Percentiles rank a stretch among this genome's conserved stretches.
Conservation (phyloP, 2,888 invertebrate genomes). For the Ophioninae sp. region DNA sequence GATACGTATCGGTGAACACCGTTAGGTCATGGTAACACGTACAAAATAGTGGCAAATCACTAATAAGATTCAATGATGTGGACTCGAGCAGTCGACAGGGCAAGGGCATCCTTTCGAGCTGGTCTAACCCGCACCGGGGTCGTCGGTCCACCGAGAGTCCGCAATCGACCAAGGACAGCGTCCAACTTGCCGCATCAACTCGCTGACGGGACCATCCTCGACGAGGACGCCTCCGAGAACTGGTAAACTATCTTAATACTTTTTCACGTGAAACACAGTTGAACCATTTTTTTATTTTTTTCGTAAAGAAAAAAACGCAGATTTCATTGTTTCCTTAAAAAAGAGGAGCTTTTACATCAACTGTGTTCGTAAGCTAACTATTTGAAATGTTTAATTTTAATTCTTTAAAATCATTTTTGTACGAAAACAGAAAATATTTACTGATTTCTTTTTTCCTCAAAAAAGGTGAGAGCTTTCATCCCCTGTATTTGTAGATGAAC, state of each 20-base stretch:
- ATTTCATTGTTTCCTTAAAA: no score
- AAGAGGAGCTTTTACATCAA: no score
- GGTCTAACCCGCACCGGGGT: slow-evolving; percentile 78
- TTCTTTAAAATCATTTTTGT: no score
- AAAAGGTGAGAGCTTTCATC: no score
- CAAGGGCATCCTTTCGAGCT: slow-evolving; percentile 85
- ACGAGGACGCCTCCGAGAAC: slow-evolving; percentile 83
- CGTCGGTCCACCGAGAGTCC: slow-evolving; percentile 77
- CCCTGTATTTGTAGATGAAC: no score
- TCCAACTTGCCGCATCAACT: slow-evolving; percentile 84
- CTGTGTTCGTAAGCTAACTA: no score
- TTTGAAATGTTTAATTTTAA: no score
- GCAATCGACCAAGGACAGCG: slow-evolving; percentile 82
- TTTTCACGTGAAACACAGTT: neutral
- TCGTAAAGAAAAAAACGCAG: neutral
- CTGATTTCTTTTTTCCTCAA: no score
- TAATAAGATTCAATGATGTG: slow-evolving; percentile 73
- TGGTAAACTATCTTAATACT: slow-evolving; percentile 70
- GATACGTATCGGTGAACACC: neutral
- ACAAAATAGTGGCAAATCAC: slow-evolving; percentile 56
- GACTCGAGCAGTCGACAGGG: slow-evolving; percentile 83
- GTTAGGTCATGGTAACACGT: neutral
- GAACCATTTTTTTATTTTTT: neutral
- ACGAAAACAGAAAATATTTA: no score
- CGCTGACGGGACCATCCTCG: slow-evolving; percentile 85